Conservation (phyloP, 2,888 invertebrate genomes). For the Gortyna flavago region DNA sequence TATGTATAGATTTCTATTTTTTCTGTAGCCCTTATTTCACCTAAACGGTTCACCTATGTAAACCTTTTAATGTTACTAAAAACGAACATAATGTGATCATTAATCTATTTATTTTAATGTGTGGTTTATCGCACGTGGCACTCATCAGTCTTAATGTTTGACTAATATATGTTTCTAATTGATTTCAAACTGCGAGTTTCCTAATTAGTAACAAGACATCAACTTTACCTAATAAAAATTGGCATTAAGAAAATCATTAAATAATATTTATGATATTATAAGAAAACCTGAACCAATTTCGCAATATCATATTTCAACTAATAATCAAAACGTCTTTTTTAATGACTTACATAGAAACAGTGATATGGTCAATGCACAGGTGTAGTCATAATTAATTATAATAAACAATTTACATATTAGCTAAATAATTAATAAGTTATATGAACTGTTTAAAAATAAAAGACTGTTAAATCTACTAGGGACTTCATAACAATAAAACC, state of each 20-base stretch:
- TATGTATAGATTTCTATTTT: background rate
- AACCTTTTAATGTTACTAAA: background rate
- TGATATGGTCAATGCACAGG: conserved; percentile 50
- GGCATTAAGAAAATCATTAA: background rate
- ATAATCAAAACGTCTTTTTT: conserved; percentile 21
- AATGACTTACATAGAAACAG: conserved; percentile 6
- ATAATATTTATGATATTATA: background rate
- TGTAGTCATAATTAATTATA: conserved; percentile 38
- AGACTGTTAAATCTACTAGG: background rate
- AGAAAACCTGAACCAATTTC: conserved; percentile 9
- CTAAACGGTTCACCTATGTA: background rate
- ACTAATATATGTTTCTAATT: conserved; percentile 49
- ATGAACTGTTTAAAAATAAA: conserved; percentile 15
- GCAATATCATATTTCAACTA: conserved; percentile 44
- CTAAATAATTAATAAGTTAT: conserved; percentile 13
- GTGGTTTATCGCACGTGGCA: conserved; percentile 44
- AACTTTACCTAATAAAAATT: background rate
- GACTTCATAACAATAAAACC: background rate
- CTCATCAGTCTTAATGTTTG: conserved; percentile 15
- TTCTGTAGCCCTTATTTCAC: background rate
- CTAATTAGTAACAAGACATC: conserved; percentile 16
- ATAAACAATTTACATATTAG: conserved; percentile 28
- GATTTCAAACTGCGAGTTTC: conserved; percentile 32
- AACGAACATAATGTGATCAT: background rate
- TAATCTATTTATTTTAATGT: conserved; percentile 29